Base-by-base conservation (phyloP, 2,113 vertebrate species). In the Gobiocypris rarus region DNA sequence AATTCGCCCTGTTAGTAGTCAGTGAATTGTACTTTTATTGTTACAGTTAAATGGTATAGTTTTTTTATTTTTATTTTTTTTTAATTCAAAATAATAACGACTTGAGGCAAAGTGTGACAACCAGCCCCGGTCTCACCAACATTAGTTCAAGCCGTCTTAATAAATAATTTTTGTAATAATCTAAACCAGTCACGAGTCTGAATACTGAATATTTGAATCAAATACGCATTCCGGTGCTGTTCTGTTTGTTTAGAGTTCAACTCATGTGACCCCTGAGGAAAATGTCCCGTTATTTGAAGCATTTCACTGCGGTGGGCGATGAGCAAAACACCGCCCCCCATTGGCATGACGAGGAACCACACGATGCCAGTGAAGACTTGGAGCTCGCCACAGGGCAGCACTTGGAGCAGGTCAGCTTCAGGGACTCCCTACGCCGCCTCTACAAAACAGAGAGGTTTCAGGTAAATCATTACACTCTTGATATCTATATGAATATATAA, bases 241-340 rank as follows among this genome's bases (percentile, higher is more conserved):
- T n/a, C 8, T 74, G 43, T 79, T 63, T 10, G 28, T 31, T 24
- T 63, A 41, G 43, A 10, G 14, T 34, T 58, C 61, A 61, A 43
- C 76, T 31, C 63, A 70, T 26, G n/a, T 28, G 52, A 13, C 41
- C 34, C 41, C 28, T 8, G 19, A 28, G 19, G 28, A 82, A 71
- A 52, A 99, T 99, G 98, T 93, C 96, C 85, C 92, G 24, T 59
- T 96, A 95, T 90, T 91, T 99, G 92, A 96, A 85, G 86, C 94
- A 96, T 83, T 98, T 99, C 94, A 98, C 96, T 0, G 93, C 96
- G 3, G 97, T 97, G 11, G 98, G 98, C 0, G 97, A 99, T 0
- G 85, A 94, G 48, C 93, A 95, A 0, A 82, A 91, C 0, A 83
- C 1, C 82, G 91, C 91, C 28, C 86, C 50, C 61, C 90, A 91